These are phyloP conservation scores for Scartelaos histophorus DNA, from an alignment of 2,113 vertebrate species.

Conservation along the genomic window DNA sequence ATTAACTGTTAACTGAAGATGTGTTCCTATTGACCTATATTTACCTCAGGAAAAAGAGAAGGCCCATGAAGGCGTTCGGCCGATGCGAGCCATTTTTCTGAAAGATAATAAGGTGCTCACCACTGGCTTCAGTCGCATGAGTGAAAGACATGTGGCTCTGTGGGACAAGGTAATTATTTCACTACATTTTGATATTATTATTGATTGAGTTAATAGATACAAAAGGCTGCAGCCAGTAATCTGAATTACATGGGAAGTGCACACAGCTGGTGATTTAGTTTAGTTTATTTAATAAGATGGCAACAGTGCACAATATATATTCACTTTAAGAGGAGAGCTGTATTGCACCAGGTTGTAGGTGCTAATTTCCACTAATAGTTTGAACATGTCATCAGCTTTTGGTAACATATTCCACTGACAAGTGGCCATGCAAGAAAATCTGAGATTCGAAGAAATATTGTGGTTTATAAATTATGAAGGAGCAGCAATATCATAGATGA, in stretches of 20 bases:
- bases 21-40: neutral
- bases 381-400: too few relatives aligned
- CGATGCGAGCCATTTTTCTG: conserved; percentile 95
- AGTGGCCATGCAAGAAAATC: too few relatives aligned
- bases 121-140: conserved; percentile 98
- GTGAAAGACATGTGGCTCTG: conserved; percentile 91
- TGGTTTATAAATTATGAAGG: too few relatives aligned
- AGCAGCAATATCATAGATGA: too few relatives aligned
- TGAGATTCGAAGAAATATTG: too few relatives aligned
- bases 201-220: neutral
- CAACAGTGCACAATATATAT: too few relatives aligned
- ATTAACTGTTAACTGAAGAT: neutral
- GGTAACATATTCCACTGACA: too few relatives aligned
- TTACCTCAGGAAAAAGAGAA: conserved; percentile 90
- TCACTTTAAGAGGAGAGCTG: too few relatives aligned
- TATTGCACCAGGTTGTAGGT: too few relatives aligned
- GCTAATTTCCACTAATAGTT: too few relatives aligned
- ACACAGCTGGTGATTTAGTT: neutral
- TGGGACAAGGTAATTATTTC: conserved; percentile 85
- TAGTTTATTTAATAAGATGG: too few relatives aligned
- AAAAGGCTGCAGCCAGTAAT: neutral
- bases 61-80: conserved; percentile 91
- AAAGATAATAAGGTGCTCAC: conserved; percentile 91
- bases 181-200: neutral
- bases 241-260: neutral